Evolutionary conservation across 2,113 vertebrate genomes (phyloP).

Genomic region (Lepus americanus): DNA sequence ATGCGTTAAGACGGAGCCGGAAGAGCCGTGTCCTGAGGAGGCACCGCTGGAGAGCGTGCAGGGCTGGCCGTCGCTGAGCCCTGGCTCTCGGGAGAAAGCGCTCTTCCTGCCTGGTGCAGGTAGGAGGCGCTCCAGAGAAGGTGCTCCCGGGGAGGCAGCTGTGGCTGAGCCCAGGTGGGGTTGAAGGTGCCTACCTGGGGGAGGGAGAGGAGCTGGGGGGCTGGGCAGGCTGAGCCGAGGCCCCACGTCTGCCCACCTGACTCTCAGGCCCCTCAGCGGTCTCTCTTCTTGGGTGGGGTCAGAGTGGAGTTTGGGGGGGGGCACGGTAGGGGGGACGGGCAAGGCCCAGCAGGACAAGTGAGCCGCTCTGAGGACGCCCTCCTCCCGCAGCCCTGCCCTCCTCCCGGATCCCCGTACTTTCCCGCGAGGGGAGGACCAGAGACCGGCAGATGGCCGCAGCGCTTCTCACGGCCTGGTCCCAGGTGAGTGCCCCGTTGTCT

Average conservation of each 20-base stretch:
- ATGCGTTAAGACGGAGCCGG: slow-evolving; percentile 65
- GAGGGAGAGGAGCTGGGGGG: background rate
- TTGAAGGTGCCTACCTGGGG: background rate
- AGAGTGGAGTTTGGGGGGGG: background rate
- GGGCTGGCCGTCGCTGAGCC: slow-evolving; percentile 18
- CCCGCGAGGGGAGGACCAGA: slow-evolving; percentile 57
- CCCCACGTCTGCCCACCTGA: background rate
- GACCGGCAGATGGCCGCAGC: slow-evolving; percentile 75
- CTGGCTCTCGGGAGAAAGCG: slow-evolving; percentile 48
- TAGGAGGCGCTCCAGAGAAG: background rate
- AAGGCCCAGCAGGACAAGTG: background rate
- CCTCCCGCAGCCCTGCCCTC: slow-evolving; percentile 57
- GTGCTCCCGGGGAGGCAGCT: background rate
- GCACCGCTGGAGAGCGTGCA: background rate
- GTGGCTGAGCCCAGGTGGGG: background rate
- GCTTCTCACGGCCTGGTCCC: slow-evolving; percentile 80
- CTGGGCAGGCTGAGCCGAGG: no score
- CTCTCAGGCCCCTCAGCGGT: background rate
- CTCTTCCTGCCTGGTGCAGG: slow-evolving; percentile 56
- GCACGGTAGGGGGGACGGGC: no score
- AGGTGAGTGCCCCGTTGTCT: slow-evolving; percentile 65
- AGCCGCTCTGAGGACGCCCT: slow-evolving; percentile 18
- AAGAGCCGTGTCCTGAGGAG: slow-evolving; percentile 16
- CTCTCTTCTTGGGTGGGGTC: background rate
- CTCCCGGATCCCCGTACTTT: slow-evolving; percentile 12